Percentiles rank a stretch among this genome's conserved stretches.
phyloP scores from a whole-genome alignment of 2,797 vertebrate species.

The Glossophaga mutica region DNA sequence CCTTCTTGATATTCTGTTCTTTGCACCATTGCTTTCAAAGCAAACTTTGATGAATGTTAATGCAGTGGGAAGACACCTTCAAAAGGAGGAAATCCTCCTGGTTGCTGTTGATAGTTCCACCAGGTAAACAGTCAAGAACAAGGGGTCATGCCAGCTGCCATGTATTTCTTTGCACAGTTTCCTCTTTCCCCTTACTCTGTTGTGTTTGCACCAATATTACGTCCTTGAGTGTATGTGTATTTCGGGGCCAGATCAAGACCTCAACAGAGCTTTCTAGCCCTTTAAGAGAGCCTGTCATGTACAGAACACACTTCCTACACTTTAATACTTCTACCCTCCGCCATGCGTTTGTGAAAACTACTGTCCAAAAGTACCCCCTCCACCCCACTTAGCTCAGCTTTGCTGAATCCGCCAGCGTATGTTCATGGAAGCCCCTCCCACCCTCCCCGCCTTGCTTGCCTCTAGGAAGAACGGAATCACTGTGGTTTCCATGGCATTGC shows the following conservation, averaged over 20 bases:
- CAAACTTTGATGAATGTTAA: slow-evolving; percentile 41
- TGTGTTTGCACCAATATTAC: neutral
- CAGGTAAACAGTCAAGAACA: neutral
- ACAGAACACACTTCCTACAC: neutral
- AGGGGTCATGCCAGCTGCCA: neutral
- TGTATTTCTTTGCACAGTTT: neutral
- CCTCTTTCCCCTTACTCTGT: neutral
- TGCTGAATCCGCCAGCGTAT: neutral
- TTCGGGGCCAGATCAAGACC: neutral
- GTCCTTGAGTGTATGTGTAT: neutral
- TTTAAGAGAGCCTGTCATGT: neutral
- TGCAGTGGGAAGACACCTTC: slow-evolving; percentile 28
- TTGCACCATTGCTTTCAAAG: neutral
- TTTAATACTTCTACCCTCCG: neutral
- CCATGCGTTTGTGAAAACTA: neutral
- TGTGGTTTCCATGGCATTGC: slow-evolving; percentile 56
- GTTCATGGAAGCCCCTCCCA: neutral
- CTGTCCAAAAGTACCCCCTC: neutral
- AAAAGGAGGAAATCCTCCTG: neutral
- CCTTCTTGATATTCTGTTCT: neutral
- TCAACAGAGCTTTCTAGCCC: neutral
- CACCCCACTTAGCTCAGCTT: neutral
- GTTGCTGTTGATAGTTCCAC: neutral
- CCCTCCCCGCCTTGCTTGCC: neutral
- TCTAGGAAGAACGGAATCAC: slow-evolving; percentile 34